Evolutionary conservation across 2,113 vertebrate species (phyloP), one percentile per base, ranked within the genome.

Genomic region (Centrocercus urophasianus): DNA sequence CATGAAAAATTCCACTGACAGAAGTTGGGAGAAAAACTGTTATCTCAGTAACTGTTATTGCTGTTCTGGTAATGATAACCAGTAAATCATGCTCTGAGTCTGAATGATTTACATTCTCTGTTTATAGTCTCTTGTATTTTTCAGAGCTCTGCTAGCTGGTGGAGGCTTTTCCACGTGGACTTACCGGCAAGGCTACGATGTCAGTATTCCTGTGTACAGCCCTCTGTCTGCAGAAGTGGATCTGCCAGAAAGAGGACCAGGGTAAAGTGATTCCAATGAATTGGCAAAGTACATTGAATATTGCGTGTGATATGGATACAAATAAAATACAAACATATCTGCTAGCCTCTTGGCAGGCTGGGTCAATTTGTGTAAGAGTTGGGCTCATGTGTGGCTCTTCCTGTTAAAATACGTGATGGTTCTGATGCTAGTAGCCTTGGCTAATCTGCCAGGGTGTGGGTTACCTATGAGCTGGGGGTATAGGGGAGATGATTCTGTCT

Each of bases 91-190:
- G 0, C 28, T 61, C 15, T 0, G 4, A 67, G 38, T 63, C 64
- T 57, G 32, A 75, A 10, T 50, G 52, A 47, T 82, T 7, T 5
- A 28, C 0, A 0, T n/a, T 17, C n/a, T 85, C 34, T 59, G 10
- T 79, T 42, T 42, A 56, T 70, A 72, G 19, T 50, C 1, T 3
- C 25, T 86, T 81, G 32, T 95, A 65, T 94, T 84, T 98, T 97
- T 88, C 96, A 99, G 99, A 97, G 99, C 98, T 10, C 97, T 99
- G 45, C 96, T 99, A 94, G 99, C 99, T 72, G 99, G 99, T 38
- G 99, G 99, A 17, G 99, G 99, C 76, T 99, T 99, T 80, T 99
- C 99, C 47, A 99, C 99, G 0, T 99, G 99, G 99, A 99, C 99
- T 32, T 99, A 99, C 95, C 98, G 99, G 83, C 99, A 99, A 96